These are phyloP conservation scores for Coelopa pilipes DNA, from an alignment of 2,888 invertebrate species.

Conservation along the genomic window DNA sequence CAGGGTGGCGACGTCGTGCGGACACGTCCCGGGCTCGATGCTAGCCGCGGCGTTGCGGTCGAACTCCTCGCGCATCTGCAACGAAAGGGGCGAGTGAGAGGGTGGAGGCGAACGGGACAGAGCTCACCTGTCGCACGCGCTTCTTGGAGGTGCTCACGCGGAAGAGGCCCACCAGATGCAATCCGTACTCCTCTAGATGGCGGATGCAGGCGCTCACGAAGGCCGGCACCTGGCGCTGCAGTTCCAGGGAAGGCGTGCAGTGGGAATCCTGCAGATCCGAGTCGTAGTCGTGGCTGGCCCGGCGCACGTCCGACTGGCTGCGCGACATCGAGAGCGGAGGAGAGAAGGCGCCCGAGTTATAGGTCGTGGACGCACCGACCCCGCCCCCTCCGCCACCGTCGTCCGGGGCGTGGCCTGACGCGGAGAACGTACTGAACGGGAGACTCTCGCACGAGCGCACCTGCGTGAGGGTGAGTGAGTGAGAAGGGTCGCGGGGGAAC, in stretches of 20 bases:
- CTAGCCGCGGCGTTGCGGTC: constrained; percentile 79
- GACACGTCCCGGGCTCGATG: constrained; percentile 83
- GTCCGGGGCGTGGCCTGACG: constrained; percentile 34
- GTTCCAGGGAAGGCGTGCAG: constrained; percentile 29
- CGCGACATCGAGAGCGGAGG: constrained; percentile 67
- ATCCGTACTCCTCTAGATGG: constrained; percentile 83
- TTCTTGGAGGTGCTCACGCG: constrained; percentile 93
- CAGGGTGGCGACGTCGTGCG: constrained; percentile 92
- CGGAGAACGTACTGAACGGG: constrained; percentile 61
- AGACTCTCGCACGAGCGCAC: constrained; percentile 83
- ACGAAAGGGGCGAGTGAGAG: background rate
- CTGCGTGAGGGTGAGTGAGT: constrained; percentile 64
- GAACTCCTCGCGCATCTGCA: constrained; percentile 88
- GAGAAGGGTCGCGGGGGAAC: background rate
- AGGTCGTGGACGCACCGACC: background rate
- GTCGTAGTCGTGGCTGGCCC: constrained; percentile 64
- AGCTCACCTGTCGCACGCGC: constrained; percentile 84
- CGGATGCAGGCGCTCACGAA: constrained; percentile 83
- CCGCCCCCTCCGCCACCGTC: constrained; percentile 30
- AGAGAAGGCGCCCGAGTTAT: constrained; percentile 52
- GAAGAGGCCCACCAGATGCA: constrained; percentile 89
- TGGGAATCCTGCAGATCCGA: constrained; percentile 33
- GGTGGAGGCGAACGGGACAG: too few relatives aligned
- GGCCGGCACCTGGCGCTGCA: constrained; percentile 73
- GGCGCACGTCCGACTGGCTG: constrained; percentile 69